Evolutionary conservation across 2,888 invertebrate genomes (phyloP).

Genomic region (Microdon myrmicae): DNA sequence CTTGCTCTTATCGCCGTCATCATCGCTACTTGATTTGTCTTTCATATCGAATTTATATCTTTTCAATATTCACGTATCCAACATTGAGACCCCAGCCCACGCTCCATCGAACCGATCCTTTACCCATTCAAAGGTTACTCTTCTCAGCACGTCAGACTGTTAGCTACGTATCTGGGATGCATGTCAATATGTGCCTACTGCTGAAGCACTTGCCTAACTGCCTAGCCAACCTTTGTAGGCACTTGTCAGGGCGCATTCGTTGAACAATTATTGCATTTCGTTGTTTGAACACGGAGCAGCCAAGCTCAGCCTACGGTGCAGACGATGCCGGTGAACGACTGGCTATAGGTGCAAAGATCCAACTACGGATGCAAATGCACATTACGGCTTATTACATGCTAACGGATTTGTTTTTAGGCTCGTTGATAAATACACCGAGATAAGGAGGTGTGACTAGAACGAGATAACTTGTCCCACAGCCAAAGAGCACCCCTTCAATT

Average conservation of each 20-base stretch:
- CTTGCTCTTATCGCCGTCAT: conserved; percentile 14
- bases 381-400: conserved; percentile 44
- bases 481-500: conserved; percentile 7
- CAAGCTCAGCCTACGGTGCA: conserved; percentile 16
- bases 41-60: conserved; percentile 14
- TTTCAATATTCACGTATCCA: conserved; percentile 16
- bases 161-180: conserved; percentile 16
- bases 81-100: conserved; percentile 31
- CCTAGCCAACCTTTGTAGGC: conserved; percentile 14
- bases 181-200: conserved; percentile 34
- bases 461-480: conserved; percentile 12
- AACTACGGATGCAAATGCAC: conserved; percentile 12
- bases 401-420: conserved; percentile 40
- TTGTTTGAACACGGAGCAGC: conserved; percentile 21
- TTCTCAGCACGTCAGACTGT: conserved; percentile 14
- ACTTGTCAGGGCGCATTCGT: conserved; percentile 33
- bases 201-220: conserved; percentile 18
- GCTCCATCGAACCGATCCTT: conserved; percentile 1
- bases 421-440: conserved; percentile 46
- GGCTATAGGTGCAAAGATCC: conserved; percentile 12
- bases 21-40: conserved; percentile 24
- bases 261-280: conserved; percentile 49
- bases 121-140: conserved; percentile 9
- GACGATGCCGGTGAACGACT: conserved; percentile 1
- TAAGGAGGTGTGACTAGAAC: conserved; percentile 49